Evolutionary conservation across 2,113 vertebrate genomes (phyloP).

Genomic region (Ursus arctos): DNA sequence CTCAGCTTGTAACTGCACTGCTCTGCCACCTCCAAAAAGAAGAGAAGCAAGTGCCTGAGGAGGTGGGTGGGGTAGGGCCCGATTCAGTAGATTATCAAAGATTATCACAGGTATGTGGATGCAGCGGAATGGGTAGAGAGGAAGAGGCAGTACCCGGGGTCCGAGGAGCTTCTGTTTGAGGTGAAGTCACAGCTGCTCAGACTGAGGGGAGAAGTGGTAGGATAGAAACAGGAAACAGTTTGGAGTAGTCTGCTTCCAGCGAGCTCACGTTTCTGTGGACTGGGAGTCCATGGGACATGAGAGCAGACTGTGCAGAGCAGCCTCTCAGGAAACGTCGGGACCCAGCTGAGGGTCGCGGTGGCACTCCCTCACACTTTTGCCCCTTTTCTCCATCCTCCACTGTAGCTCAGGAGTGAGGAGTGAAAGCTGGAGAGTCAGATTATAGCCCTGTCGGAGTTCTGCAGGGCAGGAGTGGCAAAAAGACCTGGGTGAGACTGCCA

Average conservation of each 20-base stretch:
- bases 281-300: fast-evolving
- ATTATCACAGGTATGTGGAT: neutral
- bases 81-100: neutral
- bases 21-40: neutral
- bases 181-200: neutral
- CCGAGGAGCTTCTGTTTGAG: neutral
- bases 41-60: neutral
- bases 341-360: neutral
- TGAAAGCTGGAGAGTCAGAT: neutral
- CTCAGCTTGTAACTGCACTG: neutral
- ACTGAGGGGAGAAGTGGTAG: neutral
- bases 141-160: neutral
- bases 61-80: neutral
- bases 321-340: neutral
- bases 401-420: neutral
- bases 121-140: neutral
- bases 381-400: neutral
- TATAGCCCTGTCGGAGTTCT: neutral
- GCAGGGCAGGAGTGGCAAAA: neutral
- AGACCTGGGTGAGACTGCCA: fast-evolving
- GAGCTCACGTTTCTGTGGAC: neutral
- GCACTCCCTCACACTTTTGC: neutral
- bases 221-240: neutral
- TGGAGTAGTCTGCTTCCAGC: neutral
- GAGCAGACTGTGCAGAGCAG: neutral